Evolutionary conservation across 2,888 invertebrate species (phyloP).

Genomic region (Polia nebulosa): DNA sequence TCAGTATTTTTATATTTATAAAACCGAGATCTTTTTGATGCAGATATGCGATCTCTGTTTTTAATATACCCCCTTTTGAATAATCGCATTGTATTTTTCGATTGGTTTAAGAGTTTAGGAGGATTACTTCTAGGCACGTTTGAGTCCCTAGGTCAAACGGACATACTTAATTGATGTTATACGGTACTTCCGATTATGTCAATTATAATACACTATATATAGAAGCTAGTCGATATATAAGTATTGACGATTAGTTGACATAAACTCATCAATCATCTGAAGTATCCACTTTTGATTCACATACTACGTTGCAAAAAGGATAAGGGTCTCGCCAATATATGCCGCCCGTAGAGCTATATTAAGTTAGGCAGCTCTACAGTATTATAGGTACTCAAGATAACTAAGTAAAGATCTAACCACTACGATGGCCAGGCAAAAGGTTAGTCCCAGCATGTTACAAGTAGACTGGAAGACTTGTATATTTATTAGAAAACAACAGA

Average conservation of each 20-base stretch:
- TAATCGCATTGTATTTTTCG: slow-evolving; percentile 86
- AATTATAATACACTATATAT: slow-evolving; percentile 80
- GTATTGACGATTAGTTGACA: slow-evolving; percentile 86
- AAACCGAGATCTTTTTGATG: slow-evolving; percentile 77
- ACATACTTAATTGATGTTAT: slow-evolving; percentile 60
- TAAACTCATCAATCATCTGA: too few relatives aligned
- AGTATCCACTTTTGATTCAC: too few relatives aligned
- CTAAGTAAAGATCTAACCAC: too few relatives aligned
- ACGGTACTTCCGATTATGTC: slow-evolving; percentile 78
- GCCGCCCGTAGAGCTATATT: too few relatives aligned
- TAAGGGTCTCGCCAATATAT: too few relatives aligned
- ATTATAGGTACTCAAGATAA: too few relatives aligned
- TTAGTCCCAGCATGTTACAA: too few relatives aligned
- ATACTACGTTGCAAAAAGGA: too few relatives aligned
- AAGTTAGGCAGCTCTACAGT: too few relatives aligned
- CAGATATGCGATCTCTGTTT: slow-evolving; percentile 81
- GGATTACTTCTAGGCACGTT: slow-evolving; percentile 69
- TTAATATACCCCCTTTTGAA: slow-evolving; percentile 81
- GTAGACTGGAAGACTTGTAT: too few relatives aligned
- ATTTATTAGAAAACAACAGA: too few relatives aligned
- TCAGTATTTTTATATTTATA: slow-evolving; percentile 85
- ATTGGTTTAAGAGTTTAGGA: slow-evolving; percentile 82
- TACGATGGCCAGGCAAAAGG: too few relatives aligned
- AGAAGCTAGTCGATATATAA: slow-evolving; percentile 87
- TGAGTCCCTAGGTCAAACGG: slow-evolving; percentile 58